Conservation (phyloP, 2,113 vertebrate species). For the Prietella phreatophila region DNA sequence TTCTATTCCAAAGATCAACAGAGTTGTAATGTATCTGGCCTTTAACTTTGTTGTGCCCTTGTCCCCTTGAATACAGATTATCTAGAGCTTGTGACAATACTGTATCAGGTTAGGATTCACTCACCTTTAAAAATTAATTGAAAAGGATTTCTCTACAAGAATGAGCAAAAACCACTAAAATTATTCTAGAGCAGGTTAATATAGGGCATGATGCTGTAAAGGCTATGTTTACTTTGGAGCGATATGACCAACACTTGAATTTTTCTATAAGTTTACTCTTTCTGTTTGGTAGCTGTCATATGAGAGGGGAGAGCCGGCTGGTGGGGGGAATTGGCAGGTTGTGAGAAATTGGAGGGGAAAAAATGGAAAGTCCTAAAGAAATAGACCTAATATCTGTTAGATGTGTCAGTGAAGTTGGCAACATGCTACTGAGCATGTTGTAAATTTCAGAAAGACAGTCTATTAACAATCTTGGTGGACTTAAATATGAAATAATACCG, state of each 20-base stretch:
- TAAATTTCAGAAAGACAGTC: neutral
- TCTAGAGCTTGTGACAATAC: neutral
- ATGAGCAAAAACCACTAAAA: neutral
- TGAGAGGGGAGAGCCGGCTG: neutral
- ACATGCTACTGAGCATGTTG: neutral
- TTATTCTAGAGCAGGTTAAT: conserved; percentile 6
- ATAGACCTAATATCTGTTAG: neutral
- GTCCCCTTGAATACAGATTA: neutral
- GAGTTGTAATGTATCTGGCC: neutral
- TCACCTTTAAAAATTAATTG: neutral
- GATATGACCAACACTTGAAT: conserved; percentile 37
- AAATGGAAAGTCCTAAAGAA: neutral
- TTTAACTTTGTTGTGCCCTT: neutral
- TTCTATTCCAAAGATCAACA: neutral
- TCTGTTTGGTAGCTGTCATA: neutral
- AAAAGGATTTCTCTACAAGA: neutral
- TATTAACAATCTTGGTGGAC: neutral
- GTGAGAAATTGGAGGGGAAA: too few relatives aligned
- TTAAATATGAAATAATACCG: neutral
- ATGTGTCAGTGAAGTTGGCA: neutral
- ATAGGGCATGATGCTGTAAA: conserved; percentile 6
- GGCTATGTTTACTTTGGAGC: conserved; percentile 34
- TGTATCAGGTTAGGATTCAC: neutral
- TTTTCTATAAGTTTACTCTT: neutral
- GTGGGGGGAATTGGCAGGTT: neutral